Evolutionary conservation across 2,888 invertebrate species (phyloP), one percentile per base, ranked within the genome.

Genomic region (Encarsia formosa): DNA sequence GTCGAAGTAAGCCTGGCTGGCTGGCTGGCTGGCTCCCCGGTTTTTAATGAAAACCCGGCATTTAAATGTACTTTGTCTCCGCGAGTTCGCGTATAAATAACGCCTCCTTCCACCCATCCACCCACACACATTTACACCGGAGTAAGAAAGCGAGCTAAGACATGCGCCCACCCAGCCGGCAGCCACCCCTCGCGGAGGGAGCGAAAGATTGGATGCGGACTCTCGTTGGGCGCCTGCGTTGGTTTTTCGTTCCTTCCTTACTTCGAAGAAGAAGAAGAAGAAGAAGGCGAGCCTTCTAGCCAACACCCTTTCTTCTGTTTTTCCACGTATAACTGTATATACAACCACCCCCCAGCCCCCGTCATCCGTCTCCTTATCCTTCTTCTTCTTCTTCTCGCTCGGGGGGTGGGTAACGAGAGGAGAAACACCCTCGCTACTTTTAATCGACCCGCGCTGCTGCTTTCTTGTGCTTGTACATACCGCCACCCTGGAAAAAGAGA

Each of bases 401-500:
- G 58, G 51, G 57, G 56, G 42, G 40, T 34, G 44, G 44, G 54
- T 73, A 73, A 73, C 73, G 71, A 73, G 73, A 73, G 72, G 72
- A 73, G 73, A 73, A 73, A 73, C 73, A 73, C 73, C 73, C 73
- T 74, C 73, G 73, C 73, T 73, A 73, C 73, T 73, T 74, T 74
- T 74, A 74, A 73, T 74, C 73, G 73, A 73, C 73, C 73, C 73
- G 69, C 68, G 73, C 73, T 74, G 73, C 16, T 34, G 34, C 34
- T 15, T 15, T 74, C 73, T 73, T 73, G 69, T 70, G 70, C 71
- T 72, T 69, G 70, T 72, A 72, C 71, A 71, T 71, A 69, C 8
- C 41, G 9, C 34, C 9, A 37, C 22, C 19, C n/a, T 32, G 16
- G 18, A 29, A 38, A 46, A 19, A 53, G 44, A 53, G 37, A 48